Conservation (phyloP, 2,888 invertebrate genomes). For the Drosophila demipolita region DNA sequence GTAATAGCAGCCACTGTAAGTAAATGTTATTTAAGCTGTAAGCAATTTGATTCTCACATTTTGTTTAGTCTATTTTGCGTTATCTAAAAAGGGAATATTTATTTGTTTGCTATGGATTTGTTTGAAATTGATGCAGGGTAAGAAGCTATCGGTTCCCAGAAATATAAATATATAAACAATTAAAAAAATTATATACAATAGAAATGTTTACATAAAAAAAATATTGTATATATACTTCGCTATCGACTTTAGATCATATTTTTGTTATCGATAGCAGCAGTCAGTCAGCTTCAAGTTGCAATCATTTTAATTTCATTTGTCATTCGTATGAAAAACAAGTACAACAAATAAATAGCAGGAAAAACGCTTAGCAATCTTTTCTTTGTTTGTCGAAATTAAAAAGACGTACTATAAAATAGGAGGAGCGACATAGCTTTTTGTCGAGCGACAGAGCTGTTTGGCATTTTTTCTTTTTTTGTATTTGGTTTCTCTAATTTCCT, state of each 20-base stretch:
- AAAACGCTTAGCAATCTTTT: constrained; percentile 1
- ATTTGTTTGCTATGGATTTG: background rate
- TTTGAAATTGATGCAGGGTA: background rate
- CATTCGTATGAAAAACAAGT: background rate
- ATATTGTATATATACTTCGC: background rate
- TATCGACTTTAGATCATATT: background rate
- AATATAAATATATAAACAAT: background rate
- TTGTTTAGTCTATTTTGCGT: background rate
- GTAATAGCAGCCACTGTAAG: constrained; percentile 54
- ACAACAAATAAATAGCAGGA: background rate
- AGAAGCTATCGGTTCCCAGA: background rate
- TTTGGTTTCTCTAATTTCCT: constrained; percentile 41
- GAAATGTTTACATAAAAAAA: background rate
- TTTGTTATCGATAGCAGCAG: background rate
- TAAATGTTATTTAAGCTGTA: constrained; percentile 19
- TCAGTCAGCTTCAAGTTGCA: background rate
- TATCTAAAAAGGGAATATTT: background rate
- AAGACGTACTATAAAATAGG: constrained; percentile 2
- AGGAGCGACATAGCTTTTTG: constrained; percentile 3
- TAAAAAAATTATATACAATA: background rate
- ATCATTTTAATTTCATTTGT: background rate
- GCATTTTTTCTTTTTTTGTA: constrained; percentile 21
- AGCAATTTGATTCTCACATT: background rate
- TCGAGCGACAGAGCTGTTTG: constrained; percentile 7
- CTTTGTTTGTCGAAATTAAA: constrained; percentile 30